Conservation (phyloP, 2,888 invertebrate genomes). For the Tinea pellionella region DNA sequence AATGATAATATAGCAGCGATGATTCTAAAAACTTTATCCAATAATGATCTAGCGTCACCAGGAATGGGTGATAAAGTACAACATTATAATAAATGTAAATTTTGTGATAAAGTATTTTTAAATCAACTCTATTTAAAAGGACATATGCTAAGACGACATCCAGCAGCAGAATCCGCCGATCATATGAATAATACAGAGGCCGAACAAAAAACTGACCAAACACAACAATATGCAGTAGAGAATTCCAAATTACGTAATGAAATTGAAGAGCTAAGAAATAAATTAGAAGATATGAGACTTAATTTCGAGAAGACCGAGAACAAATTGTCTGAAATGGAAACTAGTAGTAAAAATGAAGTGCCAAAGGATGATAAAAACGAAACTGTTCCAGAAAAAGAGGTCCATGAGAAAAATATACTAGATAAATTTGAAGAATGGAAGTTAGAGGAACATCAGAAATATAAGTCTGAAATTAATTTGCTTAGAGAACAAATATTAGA, state of each 20-base stretch:
- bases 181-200: conserved; percentile 18
- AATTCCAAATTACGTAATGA: conserved; percentile 69
- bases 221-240: conserved; percentile 42
- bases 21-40: conserved; percentile 53
- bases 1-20: conserved; percentile 60
- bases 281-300: conserved; percentile 58
- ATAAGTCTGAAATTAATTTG: conserved; percentile 60
- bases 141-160: conserved; percentile 72
- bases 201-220: conserved; percentile 40
- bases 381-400: conserved; percentile 32
- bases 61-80: conserved; percentile 31
- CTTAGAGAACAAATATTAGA: conserved; percentile 50
- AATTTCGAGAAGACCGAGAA: conserved; percentile 27
- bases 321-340: conserved; percentile 16
- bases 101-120: conserved; percentile 76
- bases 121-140: conserved; percentile 73
- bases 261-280: conserved; percentile 52
- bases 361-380: conserved; percentile 15
- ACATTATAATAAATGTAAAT: conserved; percentile 69
- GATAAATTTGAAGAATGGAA: conserved; percentile 64
- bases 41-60: conserved; percentile 39
- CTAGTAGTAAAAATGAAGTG: neutral
- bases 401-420: conserved; percentile 34
- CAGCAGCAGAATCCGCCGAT: conserved; percentile 19
- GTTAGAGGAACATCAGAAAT: conserved; percentile 62